Conservation (phyloP, 2,113 vertebrate species). For the Microcebus tavaratra region DNA sequence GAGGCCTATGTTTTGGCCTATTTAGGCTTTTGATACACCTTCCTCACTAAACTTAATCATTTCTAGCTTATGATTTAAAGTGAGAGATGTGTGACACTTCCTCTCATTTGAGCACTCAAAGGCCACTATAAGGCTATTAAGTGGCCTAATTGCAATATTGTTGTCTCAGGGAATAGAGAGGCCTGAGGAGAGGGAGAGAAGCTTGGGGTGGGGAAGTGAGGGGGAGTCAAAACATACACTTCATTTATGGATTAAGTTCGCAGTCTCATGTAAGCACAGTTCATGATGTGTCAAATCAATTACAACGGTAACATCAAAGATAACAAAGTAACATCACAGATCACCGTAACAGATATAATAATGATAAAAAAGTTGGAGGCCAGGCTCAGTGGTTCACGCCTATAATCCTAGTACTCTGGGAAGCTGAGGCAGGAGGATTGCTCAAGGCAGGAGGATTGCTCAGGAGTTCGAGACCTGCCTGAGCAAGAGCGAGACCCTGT, state of each 20-base stretch:
- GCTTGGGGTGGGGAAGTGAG: no score
- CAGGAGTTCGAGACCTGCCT: no score
- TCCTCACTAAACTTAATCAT: no score
- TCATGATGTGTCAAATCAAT: background rate
- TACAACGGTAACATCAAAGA: background rate
- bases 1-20: no score
- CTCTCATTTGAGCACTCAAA: background rate
- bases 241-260: background rate
- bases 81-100: background rate
- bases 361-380: background rate
- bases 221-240: background rate
- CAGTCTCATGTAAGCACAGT: background rate
- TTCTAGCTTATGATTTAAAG: no score
- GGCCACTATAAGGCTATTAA: background rate
- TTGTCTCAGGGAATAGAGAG: background rate
- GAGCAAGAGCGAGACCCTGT: no score
- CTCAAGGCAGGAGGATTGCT: no score
- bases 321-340: background rate
- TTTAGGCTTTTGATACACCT: no score
- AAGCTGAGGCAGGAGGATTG: no score
- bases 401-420: no score
- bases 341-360: background rate
- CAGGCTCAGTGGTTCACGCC: no score
- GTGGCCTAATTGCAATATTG: background rate
- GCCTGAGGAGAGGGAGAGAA: background rate